Percentiles rank a stretch among this genome's conserved stretches.
Conservation (phyloP, 2,113 vertebrate species). For the Thalassarche chlororhynchos region DNA sequence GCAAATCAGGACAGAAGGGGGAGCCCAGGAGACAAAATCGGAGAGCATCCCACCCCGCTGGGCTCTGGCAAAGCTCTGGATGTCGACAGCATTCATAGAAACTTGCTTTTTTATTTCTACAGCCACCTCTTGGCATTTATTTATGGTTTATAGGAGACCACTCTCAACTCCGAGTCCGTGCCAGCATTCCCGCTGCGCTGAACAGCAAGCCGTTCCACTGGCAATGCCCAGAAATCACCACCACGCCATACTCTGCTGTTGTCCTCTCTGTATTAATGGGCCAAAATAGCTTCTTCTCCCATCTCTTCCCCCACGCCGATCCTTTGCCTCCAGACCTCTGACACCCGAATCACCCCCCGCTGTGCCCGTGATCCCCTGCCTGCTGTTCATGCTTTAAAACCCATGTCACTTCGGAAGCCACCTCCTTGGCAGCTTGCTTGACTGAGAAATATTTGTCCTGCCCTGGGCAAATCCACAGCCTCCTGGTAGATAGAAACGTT, state of each 20-base stretch:
- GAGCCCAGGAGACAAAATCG: slow-evolving; percentile 32
- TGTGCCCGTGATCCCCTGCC: not conserved
- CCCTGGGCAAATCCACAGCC: not conserved
- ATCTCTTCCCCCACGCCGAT: not conserved
- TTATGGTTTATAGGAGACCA: not conserved
- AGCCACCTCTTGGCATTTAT: not conserved
- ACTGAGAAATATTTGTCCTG: rapidly evolving
- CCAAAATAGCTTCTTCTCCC: not conserved
- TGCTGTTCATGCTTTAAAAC: not conserved
- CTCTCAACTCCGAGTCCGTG: not conserved
- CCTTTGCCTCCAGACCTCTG: not conserved
- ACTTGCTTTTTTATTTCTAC: not conserved
- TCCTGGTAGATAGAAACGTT: not conserved
- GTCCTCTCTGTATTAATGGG: not conserved
- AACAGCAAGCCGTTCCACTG: not conserved
- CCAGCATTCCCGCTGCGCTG: rapidly evolving
- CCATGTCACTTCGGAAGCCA: not conserved
- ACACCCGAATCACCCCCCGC: rapidly evolving
- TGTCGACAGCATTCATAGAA: not conserved
- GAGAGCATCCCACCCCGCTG: not conserved
- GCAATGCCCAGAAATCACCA: not conserved
- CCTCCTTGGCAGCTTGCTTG: not conserved
- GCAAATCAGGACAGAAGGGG: slow-evolving; percentile 16
- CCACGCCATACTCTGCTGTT: rapidly evolving
- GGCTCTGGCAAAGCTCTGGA: not conserved